Evolutionary conservation across 2,113 vertebrate species (phyloP), one percentile per base, ranked within the genome.

Genomic region (Miniopterus natalensis): DNA sequence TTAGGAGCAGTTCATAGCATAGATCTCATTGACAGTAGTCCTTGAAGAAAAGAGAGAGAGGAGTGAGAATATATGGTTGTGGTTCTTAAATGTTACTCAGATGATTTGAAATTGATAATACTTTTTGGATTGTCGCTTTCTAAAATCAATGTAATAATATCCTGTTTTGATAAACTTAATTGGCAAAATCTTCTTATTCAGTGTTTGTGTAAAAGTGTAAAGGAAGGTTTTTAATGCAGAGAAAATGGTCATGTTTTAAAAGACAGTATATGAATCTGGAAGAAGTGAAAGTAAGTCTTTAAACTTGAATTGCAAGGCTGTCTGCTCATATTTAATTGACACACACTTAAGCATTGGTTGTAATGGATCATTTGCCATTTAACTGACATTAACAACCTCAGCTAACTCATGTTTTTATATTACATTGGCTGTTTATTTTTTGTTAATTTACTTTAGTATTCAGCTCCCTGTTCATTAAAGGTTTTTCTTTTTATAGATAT

Each of bases 361-460:
- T 70, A 94, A 57, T 94, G 93, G 95, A 97, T 97, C 90, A 36
- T 96, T 97, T 98, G 96, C 96, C 97, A 92, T 95, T 98, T 98
- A 97, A 94, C 91, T 96, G 96, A 96, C 97, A 97, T 97, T 97
- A 98, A 97, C 0, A 0, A 88, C 90, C 95, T 98, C 90, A 75
- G 92, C 96, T 98, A 98, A 97, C 96, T 95, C 85, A 13, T 94
- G 96, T 87, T 89, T 90, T 85, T 96, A 42, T 97, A 97, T 97
- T 94, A 75, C 80, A 61, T n/a, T 97, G 89, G 81, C 94, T 97
- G 96, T 98, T 98, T 98, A 94, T 92, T 97, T 98, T 98, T 95
- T 94, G 92, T 98, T 97, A 95, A 98, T 98, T 98, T 98, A 96
- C 88, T 96, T 97, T 92, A 93, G 81, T 97, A 92, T 90, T 96